phyloP scores from a whole-genome alignment of 2,888 invertebrate species.

The Leucoptera coffeella region DNA sequence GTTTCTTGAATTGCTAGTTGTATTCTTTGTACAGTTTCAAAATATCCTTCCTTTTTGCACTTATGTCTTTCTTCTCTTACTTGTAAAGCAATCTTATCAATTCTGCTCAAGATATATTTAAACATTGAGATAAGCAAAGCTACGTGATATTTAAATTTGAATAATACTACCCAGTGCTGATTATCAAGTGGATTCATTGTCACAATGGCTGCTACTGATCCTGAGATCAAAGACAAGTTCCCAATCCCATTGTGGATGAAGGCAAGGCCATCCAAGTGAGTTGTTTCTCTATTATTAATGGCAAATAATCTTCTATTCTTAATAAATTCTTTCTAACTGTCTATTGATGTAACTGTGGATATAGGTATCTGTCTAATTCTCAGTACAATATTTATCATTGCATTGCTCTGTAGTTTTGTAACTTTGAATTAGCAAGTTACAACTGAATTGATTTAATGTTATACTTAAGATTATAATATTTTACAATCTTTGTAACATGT shows the following conservation, averaged over 20 bases:
- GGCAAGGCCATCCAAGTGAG: conserved; percentile 53
- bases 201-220: conserved; percentile 46
- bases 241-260: conserved; percentile 72
- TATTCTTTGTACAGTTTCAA: conserved; percentile 9
- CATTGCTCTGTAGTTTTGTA: neutral
- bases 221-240: conserved; percentile 57
- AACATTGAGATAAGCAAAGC: no score
- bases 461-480: no score
- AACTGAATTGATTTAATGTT: no score
- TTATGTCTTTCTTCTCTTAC: conserved; percentile 16
- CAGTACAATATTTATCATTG: neutral
- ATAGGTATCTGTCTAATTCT: no score
- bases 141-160: no score
- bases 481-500: no score
- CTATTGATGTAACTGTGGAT: no score
- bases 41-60: conserved; percentile 10
- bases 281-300: neutral
- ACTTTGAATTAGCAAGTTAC: neutral
- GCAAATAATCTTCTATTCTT: no score
- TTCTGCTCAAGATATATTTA: conserved; percentile 45
- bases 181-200: neutral
- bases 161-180: no score
- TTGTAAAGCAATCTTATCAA: conserved; percentile 33
- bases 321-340: no score
- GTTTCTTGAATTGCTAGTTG: conserved; percentile 23